phyloP scores from a whole-genome alignment of 2,797 vertebrate genomes.

The Coracias cyanogaster region DNA sequence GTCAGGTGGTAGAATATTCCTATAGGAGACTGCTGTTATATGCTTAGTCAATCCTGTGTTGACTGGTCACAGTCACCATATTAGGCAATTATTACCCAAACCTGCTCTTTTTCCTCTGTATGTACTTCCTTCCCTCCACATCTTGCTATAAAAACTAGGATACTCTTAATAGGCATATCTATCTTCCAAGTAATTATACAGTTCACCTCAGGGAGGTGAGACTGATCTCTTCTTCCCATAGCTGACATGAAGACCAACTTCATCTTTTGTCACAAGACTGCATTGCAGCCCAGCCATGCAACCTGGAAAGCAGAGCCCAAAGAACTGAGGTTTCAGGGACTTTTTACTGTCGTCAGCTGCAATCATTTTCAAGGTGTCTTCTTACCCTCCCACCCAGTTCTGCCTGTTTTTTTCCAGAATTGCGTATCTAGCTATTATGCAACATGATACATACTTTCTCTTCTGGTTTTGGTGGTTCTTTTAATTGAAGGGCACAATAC shows the following conservation, averaged over 20 bases:
- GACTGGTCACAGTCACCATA: background rate
- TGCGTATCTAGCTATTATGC: background rate
- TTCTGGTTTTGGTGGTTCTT: background rate
- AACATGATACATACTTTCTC: background rate
- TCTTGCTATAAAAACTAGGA: background rate
- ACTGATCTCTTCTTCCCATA: background rate
- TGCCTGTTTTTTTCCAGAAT: background rate
- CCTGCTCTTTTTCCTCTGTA: background rate
- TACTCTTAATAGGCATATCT: background rate
- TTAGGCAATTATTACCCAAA: background rate
- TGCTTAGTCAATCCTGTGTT: background rate
- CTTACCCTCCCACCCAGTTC: background rate
- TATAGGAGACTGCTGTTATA: background rate
- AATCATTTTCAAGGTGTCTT: background rate
- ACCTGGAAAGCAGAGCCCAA: fast-evolving
- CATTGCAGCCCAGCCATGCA: background rate
- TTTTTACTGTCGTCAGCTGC: background rate
- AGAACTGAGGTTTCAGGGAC: background rate
- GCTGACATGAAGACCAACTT: background rate
- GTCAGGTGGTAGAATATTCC: background rate
- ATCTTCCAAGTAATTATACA: background rate
- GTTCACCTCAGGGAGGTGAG: background rate
- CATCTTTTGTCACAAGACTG: background rate
- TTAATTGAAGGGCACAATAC: background rate
- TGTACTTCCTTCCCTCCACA: too few relatives aligned